These are phyloP conservation scores for Eueremaeus valkanovi DNA, from an alignment of 2,888 invertebrate species.

Conservation along the genomic window DNA sequence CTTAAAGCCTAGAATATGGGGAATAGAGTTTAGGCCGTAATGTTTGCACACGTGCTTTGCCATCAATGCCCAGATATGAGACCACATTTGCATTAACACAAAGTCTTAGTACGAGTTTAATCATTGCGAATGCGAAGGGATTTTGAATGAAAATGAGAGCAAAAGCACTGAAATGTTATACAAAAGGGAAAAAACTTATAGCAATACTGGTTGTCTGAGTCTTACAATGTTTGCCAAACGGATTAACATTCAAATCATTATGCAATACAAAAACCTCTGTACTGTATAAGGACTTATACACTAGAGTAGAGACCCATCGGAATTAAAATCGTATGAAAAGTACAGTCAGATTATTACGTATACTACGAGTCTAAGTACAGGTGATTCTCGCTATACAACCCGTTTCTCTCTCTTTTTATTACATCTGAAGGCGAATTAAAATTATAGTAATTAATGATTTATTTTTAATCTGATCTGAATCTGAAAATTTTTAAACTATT, in stretches of 20 bases:
- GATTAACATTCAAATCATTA: conserved; percentile 22
- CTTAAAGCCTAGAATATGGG: too few species aligned
- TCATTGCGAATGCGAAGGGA: neutral
- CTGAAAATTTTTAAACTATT: too few species aligned
- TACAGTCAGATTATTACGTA: neutral
- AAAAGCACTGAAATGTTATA: neutral
- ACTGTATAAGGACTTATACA: too few species aligned
- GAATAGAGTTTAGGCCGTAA: neutral
- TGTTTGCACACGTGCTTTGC: conserved; percentile 21
- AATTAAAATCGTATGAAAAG: conserved; percentile 1
- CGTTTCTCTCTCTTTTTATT: too few species aligned
- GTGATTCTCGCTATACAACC: neutral
- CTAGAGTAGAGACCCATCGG: neutral
- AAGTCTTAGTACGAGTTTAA: neutral
- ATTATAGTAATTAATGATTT: too few species aligned
- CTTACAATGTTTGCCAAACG: conserved; percentile 15
- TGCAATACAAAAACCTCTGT: neutral
- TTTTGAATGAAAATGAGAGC: neutral
- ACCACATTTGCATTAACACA: conserved; percentile 16
- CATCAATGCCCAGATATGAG: conserved; percentile 10
- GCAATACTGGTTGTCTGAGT: neutral
- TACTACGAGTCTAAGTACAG: too few species aligned
- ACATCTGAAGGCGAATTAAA: too few species aligned
- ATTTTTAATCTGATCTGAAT: too few species aligned
- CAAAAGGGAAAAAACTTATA: neutral